Evolutionary conservation across 2,113 vertebrate genomes (phyloP), one percentile per base, ranked within the genome.

Genomic region (Falco punctatus): DNA sequence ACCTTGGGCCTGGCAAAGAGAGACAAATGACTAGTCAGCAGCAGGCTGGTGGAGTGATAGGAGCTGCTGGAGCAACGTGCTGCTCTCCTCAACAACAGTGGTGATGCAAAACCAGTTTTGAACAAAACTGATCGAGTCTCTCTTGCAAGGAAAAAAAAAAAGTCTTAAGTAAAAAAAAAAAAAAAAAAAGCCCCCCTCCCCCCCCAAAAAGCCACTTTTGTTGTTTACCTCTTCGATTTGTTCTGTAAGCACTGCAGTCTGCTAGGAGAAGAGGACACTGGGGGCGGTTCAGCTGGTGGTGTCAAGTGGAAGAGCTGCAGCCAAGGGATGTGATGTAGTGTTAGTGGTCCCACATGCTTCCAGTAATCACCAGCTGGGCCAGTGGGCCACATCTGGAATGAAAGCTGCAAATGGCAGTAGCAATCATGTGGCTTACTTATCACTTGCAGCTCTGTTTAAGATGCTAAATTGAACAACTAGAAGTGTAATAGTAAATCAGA

Each of bases 291-390:
- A 14, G 54, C 30, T 52, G 32, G 27, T 4, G 11, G 17, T 51
- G 30, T 14, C 5, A 5, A 52, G 48, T 7, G 40, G 3, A 67
- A 57, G 74, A 65, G 27, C 44, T 61, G n/a, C 27, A 71, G n/a
- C 26, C 19, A 33, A 61, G 28, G 58, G 59, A 14, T 2, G 28
- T n/a, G 62, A 22, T 5, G 24, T 13, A 3, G 33, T 44, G 7
- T 22, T 38, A 7, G 40, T 24, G 30, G 81, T 64, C 9, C 21
- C 6, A 2, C 2, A 0, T 8, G 2, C 38, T 62, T 42, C 42
- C 65, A 54, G 83, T 40, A 15, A 44, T 15, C 18, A 13, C n/a
- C 13, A 30, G 1, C 23, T 52, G 65, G 28, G 26, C 19, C 73
- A 17, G 35, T 6, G 13, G 3, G 8, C 18, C 19, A 3, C 1